Percentiles rank a stretch among this genome's conserved stretches.
These are phyloP conservation scores for Collichthys lucidus DNA, from an alignment of 2,113 vertebrate species.

Conservation along the genomic window DNA sequence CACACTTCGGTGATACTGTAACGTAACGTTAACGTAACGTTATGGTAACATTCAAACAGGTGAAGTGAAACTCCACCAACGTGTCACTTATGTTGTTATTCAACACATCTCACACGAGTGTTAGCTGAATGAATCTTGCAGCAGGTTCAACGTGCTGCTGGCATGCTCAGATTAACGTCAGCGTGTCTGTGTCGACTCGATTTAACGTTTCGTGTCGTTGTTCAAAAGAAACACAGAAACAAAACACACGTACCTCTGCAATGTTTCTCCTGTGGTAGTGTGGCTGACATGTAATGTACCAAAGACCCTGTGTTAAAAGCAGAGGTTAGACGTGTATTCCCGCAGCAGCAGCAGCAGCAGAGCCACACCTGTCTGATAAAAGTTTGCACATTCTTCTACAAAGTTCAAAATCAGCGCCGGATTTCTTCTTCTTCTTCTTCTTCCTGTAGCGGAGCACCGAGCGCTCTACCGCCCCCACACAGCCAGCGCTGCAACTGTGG, in stretches of 20 bases:
- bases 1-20: no score
- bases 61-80: neutral
- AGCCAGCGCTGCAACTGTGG: conserved; percentile 32
- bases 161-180: neutral
- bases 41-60: neutral
- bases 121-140: neutral
- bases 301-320: neutral
- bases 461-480: conserved; percentile 42
- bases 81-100: neutral
- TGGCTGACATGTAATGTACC: neutral
- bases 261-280: neutral
- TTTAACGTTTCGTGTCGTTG: neutral
- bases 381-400: conserved; percentile 49
- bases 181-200: neutral
- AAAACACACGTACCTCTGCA: conserved; percentile 38
- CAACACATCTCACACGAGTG: neutral
- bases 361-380: conserved; percentile 59
- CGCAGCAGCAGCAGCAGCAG: neutral
- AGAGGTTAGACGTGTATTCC: neutral
- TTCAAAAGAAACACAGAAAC: neutral
- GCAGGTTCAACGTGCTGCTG: neutral
- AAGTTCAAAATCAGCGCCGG: conserved; percentile 79
- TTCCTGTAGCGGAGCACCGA: neutral
- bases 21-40: no score
- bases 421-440: conserved; percentile 72